These are phyloP conservation scores for Acleris laterana DNA, from an alignment of 2,888 invertebrate genomes.

Conservation along the genomic window DNA sequence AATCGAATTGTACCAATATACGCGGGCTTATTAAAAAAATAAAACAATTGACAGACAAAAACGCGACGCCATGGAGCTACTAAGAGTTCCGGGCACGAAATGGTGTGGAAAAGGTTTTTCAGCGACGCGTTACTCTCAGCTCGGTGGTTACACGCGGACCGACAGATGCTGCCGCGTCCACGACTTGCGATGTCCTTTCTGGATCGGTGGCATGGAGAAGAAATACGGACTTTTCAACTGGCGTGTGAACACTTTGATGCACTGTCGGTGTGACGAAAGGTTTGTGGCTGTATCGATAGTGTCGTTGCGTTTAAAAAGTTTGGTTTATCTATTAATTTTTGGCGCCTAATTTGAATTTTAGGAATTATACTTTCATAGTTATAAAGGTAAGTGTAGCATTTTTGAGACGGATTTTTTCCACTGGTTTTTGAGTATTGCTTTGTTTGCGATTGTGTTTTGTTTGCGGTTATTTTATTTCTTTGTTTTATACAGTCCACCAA, in stretches of 20 bases:
- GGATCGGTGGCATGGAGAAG: constrained; percentile 92
- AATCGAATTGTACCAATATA: constrained; percentile 28
- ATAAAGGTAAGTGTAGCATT: constrained; percentile 40
- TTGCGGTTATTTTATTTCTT: too few relatives aligned
- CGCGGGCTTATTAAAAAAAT: constrained; percentile 35
- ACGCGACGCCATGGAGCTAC: constrained; percentile 84
- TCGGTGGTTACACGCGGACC: constrained; percentile 92
- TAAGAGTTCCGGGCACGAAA: constrained; percentile 94
- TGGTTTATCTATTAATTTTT: constrained; percentile 9
- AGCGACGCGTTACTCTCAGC: constrained; percentile 91
- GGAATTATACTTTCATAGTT: background rate
- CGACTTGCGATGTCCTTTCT: constrained; percentile 93
- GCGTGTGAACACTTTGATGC: constrained; percentile 95
- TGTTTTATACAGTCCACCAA: too few relatives aligned
- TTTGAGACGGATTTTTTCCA: background rate
- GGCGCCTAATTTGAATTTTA: constrained; percentile 19
- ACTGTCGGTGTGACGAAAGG: constrained; percentile 96
- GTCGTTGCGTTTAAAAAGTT: constrained; percentile 22
- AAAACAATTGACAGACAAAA: constrained; percentile 65
- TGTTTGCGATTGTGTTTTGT: too few relatives aligned
- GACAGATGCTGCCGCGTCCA: constrained; percentile 95
- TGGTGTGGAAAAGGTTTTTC: constrained; percentile 97
- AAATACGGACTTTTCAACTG: constrained; percentile 95
- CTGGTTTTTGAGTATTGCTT: background rate
- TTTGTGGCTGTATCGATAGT: constrained; percentile 61